A percentile compares a stretch with the other conserved stretches of the same genome.
Conservation (phyloP, 1,140 invertebrate species). For the Brachionus plicatilis region DNA sequence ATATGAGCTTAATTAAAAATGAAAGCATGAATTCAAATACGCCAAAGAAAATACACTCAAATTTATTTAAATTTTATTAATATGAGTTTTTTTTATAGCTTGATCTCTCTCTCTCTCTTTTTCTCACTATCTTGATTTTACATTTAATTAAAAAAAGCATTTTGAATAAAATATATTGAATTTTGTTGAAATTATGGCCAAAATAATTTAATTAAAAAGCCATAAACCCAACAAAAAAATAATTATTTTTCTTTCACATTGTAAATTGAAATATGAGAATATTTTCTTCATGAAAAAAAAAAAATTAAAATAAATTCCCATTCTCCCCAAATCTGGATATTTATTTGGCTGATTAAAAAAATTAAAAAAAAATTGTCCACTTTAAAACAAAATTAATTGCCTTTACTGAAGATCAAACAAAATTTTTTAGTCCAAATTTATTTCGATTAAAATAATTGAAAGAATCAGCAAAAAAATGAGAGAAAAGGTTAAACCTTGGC, state of each 20-base stretch:
- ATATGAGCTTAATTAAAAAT: background rate
- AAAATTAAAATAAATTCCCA: background rate
- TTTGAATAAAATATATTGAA: conserved; percentile 23
- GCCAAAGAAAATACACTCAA: background rate
- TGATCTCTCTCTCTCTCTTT: background rate
- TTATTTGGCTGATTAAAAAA: background rate
- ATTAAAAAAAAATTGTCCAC: background rate
- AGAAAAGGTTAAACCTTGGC: background rate
- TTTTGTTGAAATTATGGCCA: background rate
- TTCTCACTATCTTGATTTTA: background rate
- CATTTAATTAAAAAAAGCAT: background rate
- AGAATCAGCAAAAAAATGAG: background rate
- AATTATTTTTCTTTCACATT: background rate
- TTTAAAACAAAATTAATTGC: background rate
- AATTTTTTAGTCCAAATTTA: too few relatives aligned
- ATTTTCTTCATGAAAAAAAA: too few relatives aligned
- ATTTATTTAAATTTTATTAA: conserved; percentile 1
- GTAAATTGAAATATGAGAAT: background rate
- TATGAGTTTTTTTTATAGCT: background rate
- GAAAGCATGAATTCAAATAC: background rate
- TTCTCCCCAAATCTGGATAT: background rate
- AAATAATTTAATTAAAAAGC: background rate
- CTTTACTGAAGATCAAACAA: background rate
- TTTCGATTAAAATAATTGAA: background rate
- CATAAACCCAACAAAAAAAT: background rate